Percentiles rank a stretch among this genome's conserved stretches.
Evolutionary conservation across 2,888 invertebrate species (phyloP).

Genomic region (Melolontha melolontha): DNA sequence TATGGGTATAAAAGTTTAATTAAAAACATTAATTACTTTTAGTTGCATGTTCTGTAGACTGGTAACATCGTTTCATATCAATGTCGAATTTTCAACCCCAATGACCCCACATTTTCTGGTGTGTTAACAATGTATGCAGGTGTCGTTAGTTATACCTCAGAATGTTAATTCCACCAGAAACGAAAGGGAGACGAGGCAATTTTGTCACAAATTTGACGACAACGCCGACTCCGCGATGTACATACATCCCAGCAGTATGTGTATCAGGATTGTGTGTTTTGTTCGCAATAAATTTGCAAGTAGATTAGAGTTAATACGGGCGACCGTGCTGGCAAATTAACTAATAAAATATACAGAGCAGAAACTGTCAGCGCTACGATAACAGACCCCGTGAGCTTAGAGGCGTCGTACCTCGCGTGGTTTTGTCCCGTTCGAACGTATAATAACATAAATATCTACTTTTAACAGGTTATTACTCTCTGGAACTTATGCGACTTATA

Average conservation of each 20-base stretch:
- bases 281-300: conserved; percentile 59
- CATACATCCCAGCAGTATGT: background rate
- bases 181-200: conserved; percentile 30
- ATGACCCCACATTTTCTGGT: conserved; percentile 8
- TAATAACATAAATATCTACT: conserved; percentile 50
- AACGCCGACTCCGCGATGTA: background rate
- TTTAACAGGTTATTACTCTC: conserved; percentile 40
- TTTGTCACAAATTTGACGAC: conserved; percentile 29
- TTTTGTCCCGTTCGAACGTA: conserved; percentile 49
- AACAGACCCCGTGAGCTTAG: conserved; percentile 48
- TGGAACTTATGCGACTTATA: conserved; percentile 31
- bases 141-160: conserved; percentile 29
- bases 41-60: background rate
- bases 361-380: conserved; percentile 54
- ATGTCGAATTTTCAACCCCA: conserved; percentile 27
- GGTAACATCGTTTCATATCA: conserved; percentile 8
- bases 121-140: conserved; percentile 16
- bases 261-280: conserved; percentile 48
- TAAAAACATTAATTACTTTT: too few relatives aligned
- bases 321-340: conserved; percentile 59
- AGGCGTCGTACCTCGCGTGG: conserved; percentile 48
- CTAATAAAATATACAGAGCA: conserved; percentile 59
- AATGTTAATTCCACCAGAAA: conserved; percentile 27
- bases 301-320: conserved; percentile 59
- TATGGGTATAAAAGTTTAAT: too few relatives aligned